These are phyloP conservation scores for Melopsittacus undulatus DNA, from an alignment of 2,797 vertebrate species.

Conservation along the genomic window DNA sequence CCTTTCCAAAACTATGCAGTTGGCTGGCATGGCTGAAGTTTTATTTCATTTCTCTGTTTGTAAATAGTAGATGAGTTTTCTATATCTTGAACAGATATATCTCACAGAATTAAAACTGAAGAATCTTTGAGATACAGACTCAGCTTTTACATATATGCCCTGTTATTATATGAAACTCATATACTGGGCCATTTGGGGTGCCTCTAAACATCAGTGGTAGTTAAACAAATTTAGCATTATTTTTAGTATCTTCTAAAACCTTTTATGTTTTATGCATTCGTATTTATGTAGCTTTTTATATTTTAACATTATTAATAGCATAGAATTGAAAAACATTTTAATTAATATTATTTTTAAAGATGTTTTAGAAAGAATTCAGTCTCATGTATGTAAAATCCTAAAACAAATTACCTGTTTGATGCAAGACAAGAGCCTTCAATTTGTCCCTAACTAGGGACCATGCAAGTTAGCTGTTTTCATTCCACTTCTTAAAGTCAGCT, in stretches of 20 bases:
- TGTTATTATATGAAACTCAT: neutral
- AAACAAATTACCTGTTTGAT: neutral
- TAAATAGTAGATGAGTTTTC: neutral
- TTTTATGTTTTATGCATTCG: neutral
- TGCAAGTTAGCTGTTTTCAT: neutral
- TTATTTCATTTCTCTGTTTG: neutral
- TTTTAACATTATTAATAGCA: neutral
- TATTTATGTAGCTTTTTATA: neutral
- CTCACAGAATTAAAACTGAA: neutral
- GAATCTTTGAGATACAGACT: neutral
- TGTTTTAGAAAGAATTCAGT: accelerated
- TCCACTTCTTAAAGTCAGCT: neutral
- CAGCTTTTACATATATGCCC: neutral
- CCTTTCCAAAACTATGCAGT: neutral
- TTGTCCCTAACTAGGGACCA: neutral
- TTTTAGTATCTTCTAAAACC: neutral
- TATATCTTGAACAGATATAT: neutral
- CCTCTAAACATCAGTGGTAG: neutral
- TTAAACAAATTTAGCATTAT: neutral
- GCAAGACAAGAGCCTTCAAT: neutral
- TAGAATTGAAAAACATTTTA: neutral
- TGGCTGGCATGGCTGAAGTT: neutral
- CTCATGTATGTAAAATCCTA: neutral
- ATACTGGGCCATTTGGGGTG: neutral
- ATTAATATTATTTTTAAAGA: neutral